phyloP scores from a whole-genome alignment of 64 coral and sea anemone genomes.

The Catalaphyllia jardinei region DNA sequence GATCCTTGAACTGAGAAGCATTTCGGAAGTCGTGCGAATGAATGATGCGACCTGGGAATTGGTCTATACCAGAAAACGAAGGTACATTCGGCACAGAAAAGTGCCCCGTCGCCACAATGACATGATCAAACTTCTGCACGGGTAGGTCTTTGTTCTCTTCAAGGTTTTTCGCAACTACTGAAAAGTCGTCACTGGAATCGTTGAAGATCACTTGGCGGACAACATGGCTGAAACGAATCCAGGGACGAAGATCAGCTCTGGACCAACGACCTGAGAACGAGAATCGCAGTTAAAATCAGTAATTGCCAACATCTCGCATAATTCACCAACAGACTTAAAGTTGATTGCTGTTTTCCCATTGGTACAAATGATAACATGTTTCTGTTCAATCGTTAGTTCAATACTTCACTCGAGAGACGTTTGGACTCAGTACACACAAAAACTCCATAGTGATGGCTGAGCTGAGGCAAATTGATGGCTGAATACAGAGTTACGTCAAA shows the following conservation, averaged over 20 bases:
- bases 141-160: constrained; percentile 15
- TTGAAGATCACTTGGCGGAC: constrained; percentile 46
- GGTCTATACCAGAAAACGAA: constrained; percentile 37
- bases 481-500: too few relatives aligned
- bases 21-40: constrained; percentile 53
- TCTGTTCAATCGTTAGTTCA: too few relatives aligned
- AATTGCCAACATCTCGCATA: too few relatives aligned
- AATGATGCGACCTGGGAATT: constrained; percentile 43
- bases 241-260: constrained; percentile 18
- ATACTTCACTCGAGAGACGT: too few relatives aligned
- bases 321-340: too few relatives aligned
- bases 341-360: too few relatives aligned
- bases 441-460: too few relatives aligned
- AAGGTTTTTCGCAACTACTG: constrained; percentile 45
- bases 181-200: constrained; percentile 19
- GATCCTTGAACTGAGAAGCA: constrained; percentile 22
- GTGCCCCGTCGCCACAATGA: constrained; percentile 47
- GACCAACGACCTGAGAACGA: constrained; percentile 36
- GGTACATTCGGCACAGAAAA: constrained; percentile 52
- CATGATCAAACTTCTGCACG: constrained; percentile 21
- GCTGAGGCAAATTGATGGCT: too few relatives aligned
- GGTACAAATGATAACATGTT: too few relatives aligned
- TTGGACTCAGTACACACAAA: too few relatives aligned
- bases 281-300: too few relatives aligned
- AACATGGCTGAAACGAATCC: constrained; percentile 35